Evolutionary conservation across 2,113 vertebrate genomes (phyloP).

Genomic region (Apodemus speciosus): DNA sequence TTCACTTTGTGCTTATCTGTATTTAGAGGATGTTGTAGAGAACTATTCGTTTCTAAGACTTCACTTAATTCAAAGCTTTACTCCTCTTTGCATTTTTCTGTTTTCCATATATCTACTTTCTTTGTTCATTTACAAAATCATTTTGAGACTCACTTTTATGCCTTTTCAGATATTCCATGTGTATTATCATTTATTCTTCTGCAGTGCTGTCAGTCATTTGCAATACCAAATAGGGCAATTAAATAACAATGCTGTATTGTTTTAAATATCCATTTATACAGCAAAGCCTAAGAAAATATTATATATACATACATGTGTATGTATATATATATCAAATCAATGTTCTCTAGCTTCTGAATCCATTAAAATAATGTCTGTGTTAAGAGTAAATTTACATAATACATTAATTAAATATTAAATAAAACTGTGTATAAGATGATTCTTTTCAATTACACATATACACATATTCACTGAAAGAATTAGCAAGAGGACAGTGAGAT

Average conservation of each 20-base stretch:
- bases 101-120: conserved; percentile 45
- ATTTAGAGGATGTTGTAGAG: conserved; percentile 6
- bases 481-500: neutral
- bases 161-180: conserved; percentile 31
- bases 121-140: conserved; percentile 42
- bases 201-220: conserved; percentile 13
- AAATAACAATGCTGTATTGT: conserved; percentile 26
- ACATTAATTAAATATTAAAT: conserved; percentile 17
- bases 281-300: conserved; percentile 21
- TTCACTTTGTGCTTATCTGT: conserved; percentile 2
- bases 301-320: neutral
- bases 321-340: neutral
- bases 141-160: conserved; percentile 45
- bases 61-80: conserved; percentile 51
- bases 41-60: conserved; percentile 48
- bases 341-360: neutral
- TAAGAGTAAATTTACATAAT: conserved; percentile 8
- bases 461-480: conserved; percentile 1
- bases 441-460: conserved; percentile 11
- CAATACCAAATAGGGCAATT: conserved; percentile 54
- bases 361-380: conserved; percentile 22
- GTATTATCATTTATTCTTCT: conserved; percentile 18
- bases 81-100: conserved; percentile 49
- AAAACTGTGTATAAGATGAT: neutral
- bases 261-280: conserved; percentile 56